phyloP scores from a whole-genome alignment of 2,888 invertebrate genomes.

The Podabrus alpinus region DNA sequence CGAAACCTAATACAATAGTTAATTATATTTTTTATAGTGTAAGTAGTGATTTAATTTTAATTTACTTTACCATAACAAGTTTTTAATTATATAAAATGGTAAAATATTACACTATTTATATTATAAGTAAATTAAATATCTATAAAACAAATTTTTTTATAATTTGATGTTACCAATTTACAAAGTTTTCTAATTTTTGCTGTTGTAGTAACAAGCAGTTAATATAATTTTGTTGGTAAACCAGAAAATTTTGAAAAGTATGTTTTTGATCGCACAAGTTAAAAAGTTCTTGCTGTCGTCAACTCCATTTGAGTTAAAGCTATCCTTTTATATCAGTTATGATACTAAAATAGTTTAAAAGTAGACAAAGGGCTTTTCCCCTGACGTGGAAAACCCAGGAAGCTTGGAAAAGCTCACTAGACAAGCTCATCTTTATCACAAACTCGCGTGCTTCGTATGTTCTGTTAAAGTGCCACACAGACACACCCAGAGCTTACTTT shows the following conservation, averaged over 20 bases:
- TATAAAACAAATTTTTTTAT: not conserved
- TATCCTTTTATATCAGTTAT: conserved; percentile 22
- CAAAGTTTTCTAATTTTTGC: not conserved
- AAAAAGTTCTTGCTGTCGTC: not conserved
- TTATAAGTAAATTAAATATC: no score
- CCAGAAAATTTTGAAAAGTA: not conserved
- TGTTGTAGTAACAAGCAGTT: not conserved
- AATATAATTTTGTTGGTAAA: not conserved
- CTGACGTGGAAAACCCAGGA: conserved; percentile 35
- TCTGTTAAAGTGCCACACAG: conserved; percentile 44
- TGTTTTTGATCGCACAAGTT: not conserved
- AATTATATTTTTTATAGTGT: not conserved
- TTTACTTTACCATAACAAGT: not conserved
- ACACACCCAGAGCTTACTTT: conserved; percentile 49
- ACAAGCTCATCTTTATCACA: conserved; percentile 40
- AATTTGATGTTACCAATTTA: not conserved
- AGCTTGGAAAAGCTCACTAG: conserved; percentile 37
- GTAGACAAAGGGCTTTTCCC: conserved; percentile 34
- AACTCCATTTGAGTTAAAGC: not conserved
- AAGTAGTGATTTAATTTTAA: not conserved
- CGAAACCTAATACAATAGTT: not conserved
- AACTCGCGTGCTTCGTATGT: conserved; percentile 42
- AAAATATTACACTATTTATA: not conserved
- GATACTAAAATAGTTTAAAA: conserved; percentile 34
- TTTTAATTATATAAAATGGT: not conserved